These are phyloP conservation scores for Heliangelus exortis DNA, from an alignment of 2,797 vertebrate genomes.

Conservation along the genomic window DNA sequence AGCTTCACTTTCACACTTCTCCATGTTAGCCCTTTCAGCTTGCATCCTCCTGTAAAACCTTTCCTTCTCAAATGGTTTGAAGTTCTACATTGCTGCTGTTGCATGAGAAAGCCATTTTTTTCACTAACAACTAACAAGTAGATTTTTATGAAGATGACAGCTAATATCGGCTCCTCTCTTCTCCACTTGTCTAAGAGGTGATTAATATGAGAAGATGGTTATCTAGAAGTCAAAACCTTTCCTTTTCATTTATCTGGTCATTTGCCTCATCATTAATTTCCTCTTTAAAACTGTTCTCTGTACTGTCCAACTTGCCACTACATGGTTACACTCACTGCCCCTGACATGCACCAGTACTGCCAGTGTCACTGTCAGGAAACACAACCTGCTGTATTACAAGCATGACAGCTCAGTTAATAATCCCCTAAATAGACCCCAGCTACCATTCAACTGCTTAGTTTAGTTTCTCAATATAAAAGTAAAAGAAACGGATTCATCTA, in stretches of 20 bases:
- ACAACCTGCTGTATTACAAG: not conserved
- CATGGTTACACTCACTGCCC: not conserved
- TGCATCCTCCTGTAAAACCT: not conserved
- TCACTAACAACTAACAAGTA: not conserved
- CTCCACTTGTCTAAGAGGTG: not conserved
- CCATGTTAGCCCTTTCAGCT: not conserved
- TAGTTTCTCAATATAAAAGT: not conserved
- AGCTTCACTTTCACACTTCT: slow-evolving; percentile 2
- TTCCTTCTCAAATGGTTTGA: not conserved
- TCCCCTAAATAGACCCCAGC: not conserved
- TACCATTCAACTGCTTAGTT: not conserved
- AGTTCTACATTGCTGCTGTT: not conserved
- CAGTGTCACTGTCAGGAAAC: not conserved
- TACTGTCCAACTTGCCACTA: not conserved
- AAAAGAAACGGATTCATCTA: not conserved
- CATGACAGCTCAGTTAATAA: not conserved
- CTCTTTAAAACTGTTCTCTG: not conserved
- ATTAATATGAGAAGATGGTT: not conserved
- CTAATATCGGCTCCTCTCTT: not conserved
- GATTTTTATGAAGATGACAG: not conserved
- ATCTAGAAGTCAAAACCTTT: not conserved
- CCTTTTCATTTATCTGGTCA: not conserved
- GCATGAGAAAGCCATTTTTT: not conserved
- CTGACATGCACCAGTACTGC: not conserved
- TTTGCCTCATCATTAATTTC: not conserved